Evolutionary conservation across 2,113 vertebrate genomes (phyloP).

Genomic region (Meles meles): DNA sequence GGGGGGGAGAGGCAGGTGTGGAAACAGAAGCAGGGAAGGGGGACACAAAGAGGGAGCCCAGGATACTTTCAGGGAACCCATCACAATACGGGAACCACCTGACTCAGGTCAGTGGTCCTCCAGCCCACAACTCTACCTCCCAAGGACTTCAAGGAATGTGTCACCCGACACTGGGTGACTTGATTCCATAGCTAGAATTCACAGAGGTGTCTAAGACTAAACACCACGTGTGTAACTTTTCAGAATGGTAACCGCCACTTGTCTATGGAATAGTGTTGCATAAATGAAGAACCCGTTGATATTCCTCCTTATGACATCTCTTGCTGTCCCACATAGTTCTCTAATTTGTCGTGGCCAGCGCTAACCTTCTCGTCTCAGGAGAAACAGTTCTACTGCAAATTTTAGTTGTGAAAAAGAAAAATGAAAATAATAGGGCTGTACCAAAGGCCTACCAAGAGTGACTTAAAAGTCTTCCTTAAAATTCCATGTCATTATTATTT

Average conservation of each 20-base stretch:
- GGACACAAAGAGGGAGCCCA: constrained; percentile 14
- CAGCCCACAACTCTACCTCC: background rate
- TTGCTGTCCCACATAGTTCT: background rate
- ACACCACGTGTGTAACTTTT: background rate
- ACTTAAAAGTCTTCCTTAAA: constrained; percentile 5
- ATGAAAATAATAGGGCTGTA: background rate
- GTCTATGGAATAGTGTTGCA: background rate
- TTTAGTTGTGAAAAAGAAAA: background rate
- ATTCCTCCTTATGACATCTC: background rate
- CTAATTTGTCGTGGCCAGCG: background rate
- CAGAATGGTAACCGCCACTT: background rate
- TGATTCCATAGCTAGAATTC: background rate
- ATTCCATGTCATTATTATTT: background rate
- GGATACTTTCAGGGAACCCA: background rate
- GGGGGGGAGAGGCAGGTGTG: background rate
- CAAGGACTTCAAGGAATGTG: background rate
- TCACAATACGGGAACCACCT: background rate
- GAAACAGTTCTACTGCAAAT: background rate
- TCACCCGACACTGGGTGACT: background rate
- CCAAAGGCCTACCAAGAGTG: background rate
- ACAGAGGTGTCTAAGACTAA: background rate
- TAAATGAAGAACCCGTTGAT: background rate
- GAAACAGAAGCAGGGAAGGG: constrained; percentile 1
- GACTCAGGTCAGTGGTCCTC: background rate
- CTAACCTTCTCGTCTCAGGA: background rate